Base-by-base conservation (phyloP, 2,113 vertebrate species). In the Odobenus rosmarus region DNA sequence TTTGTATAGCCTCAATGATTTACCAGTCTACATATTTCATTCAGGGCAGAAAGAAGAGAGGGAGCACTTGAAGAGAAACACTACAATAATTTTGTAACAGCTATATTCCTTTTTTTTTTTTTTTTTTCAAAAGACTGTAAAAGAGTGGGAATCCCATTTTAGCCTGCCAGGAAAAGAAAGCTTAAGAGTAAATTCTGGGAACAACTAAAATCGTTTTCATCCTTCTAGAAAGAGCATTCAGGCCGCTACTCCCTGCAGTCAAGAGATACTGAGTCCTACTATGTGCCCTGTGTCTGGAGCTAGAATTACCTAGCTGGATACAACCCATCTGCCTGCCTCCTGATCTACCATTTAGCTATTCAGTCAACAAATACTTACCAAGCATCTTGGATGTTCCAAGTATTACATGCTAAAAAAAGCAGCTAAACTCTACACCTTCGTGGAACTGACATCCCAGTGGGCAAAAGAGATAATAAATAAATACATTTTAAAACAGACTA, bases 131-230 rank as follows among this genome's bases (percentile, higher is more conserved):
- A 90, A 88, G 55, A 67, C 42, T 87, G 26, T 88, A 77, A 46
- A 92, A 92, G 42, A 64, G 46, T 95, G 36, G 90, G 64, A 90
- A 81, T 97, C 24, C 42, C 77, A 85, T 71, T 81, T 94, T 88
- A 90, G 71, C 36, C 67, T 95, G 31, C 96, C 83, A 93, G 83
- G 53, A 93, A 88, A 95, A 92, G 42, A 96, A 91, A 89, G 4
- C 33, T 51, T 36, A 33, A 82, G 79, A 93, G 67, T 67, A 92
- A 96, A 93, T 97, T 96, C 79, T 88, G 51, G 71, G 51, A 96
- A 88, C 26, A 96, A 93, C 71, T 81, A 55, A 49, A 77, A 62
- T 59, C 94, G 79, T 93, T 92, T 76, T 55, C 46, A 95, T 82
- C 31, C 4, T 95, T 95, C 36, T 72, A 83, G 28, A 90, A 86